These are phyloP conservation scores for Thecophora atra DNA, from an alignment of 2,888 invertebrate genomes.

Conservation along the genomic window DNA sequence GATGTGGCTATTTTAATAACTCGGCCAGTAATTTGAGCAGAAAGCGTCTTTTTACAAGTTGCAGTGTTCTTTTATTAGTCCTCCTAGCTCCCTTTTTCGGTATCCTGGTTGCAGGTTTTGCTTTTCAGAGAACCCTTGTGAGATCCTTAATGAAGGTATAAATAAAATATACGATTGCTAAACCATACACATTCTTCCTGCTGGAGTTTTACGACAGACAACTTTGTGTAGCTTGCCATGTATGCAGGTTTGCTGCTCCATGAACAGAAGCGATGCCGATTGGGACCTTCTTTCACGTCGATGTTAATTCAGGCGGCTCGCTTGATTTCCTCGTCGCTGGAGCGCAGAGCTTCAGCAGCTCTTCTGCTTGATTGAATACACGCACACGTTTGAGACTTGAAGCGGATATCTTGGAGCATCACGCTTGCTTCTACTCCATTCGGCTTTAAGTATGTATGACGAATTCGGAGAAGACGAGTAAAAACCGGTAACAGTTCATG, in stretches of 20 bases:
- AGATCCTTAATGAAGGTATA: conserved; percentile 43
- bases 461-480: background rate
- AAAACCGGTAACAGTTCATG: conserved; percentile 10
- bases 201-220: no score
- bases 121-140: conserved; percentile 20
- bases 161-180: conserved; percentile 43
- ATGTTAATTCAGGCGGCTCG: background rate
- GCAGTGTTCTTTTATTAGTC: background rate
- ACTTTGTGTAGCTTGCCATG: background rate
- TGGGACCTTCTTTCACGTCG: background rate
- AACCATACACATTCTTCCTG: background rate
- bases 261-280: background rate
- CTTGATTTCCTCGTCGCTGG: background rate
- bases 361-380: conserved; percentile 15
- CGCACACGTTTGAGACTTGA: conserved; percentile 25
- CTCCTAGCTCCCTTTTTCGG: conserved; percentile 6
- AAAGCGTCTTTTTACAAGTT: background rate
- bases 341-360: background rate
- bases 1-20: no score
- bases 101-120: background rate
- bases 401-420: conserved; percentile 33
- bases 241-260: background rate
- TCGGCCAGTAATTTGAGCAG: no score
- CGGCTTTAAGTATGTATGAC: background rate
- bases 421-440: background rate